Base-by-base conservation (phyloP, 1,140 invertebrate genomes). In the Drosophila guanche region DNA sequence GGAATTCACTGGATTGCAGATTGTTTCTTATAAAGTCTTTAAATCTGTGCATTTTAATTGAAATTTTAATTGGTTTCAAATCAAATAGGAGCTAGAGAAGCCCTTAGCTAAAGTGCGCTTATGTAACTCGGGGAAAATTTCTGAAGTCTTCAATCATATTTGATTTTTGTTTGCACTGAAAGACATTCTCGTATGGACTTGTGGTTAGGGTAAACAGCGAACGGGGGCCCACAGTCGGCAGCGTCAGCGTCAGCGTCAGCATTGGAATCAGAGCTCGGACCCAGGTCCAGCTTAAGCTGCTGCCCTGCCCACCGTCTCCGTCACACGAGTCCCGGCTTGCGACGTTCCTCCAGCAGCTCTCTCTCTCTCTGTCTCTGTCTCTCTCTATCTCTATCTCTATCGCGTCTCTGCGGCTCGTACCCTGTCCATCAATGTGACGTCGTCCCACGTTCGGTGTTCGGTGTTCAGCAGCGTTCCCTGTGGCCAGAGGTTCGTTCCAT, bases 371-470 rank as follows among this genome's bases (percentile, higher is more conserved):
- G 73, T 66, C 74, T 22, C 23, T 16, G 20, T 16, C 22, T 27
- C 47, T 33, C 10, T 23, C 42, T 67, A 76, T 66, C 74, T 20
- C 16, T 20, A 20, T 20, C 16, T 20, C 16, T 20, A 20, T 20
- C 16, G 16, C 16, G 16, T 20, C 16, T 20, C 16, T 1, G 16
- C 0, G 16, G 16, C 16, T 60, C 66, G 16, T 20, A 20, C 16
- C 62, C 33, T 52, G 81, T 77, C 77, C 81, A 62, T 85, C 80
- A 86, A 86, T 85, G 73, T 85, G 77, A 86, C 78, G 81, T 76
- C 81, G 81, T 80, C 81, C 77, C 81, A 86, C 80, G 77, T 83
- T 65, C 53, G 46, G 50, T 47, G 47, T 47, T 45, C 63, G 27
- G 43, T 37, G 37, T 41, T 29, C 48, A 16, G 33, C 45, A 20